A percentile compares a stretch with the other conserved stretches of the same genome.
Conservation (phyloP, 2,797 vertebrate genomes). For the Arremon aurantiirostris region DNA sequence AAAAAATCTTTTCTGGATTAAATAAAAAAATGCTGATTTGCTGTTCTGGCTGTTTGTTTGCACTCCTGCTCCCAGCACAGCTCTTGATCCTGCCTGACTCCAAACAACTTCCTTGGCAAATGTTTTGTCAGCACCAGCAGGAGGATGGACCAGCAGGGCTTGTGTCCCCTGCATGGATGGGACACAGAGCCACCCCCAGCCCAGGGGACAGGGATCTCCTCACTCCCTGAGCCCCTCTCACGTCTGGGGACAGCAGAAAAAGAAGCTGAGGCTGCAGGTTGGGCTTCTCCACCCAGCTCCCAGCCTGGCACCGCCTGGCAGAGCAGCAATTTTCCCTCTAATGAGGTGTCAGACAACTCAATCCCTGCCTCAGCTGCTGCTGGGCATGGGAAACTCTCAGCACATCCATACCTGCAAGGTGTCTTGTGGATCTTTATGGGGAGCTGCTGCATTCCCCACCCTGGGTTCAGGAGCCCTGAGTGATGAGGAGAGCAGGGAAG, state of each 20-base stretch:
- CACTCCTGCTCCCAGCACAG: not conserved
- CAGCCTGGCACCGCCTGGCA: not conserved
- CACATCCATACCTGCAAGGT: not conserved
- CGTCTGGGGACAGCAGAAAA: not conserved
- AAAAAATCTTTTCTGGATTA: not conserved
- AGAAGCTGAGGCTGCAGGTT: not conserved
- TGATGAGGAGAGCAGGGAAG: not conserved
- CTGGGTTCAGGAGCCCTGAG: not conserved
- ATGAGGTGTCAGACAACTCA: not conserved
- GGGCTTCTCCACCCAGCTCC: not conserved
- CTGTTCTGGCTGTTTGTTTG: conserved; percentile 13
- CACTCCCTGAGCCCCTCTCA: not conserved
- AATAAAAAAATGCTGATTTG: conserved; percentile 1
- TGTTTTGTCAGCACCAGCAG: not conserved
- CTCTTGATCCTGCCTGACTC: not conserved
- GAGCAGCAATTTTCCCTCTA: not conserved
- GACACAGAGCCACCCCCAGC: not conserved
- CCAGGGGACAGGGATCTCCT: not conserved
- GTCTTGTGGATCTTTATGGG: not conserved
- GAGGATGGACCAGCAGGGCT: not conserved
- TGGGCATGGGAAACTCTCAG: not conserved
- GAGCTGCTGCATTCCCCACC: not conserved
- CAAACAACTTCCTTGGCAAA: not conserved
- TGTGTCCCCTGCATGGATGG: not conserved
- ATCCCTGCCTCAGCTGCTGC: not conserved